Conservation (phyloP, 2,888 invertebrate species). For the Mongoloraphidia duomilia region DNA sequence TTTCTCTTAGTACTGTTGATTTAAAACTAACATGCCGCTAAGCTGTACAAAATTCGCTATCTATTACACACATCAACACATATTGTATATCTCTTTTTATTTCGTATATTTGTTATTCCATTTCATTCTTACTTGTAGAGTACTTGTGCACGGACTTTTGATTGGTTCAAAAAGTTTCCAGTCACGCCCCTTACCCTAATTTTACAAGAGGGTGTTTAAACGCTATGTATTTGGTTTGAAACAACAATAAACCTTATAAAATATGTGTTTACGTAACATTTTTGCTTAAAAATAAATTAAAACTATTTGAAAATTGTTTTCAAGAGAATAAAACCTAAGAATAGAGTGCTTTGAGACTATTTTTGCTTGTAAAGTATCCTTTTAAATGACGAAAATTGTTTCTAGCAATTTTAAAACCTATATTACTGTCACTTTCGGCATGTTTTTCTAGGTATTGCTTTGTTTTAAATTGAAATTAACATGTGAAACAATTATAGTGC, state of each 20-base stretch:
- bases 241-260: neutral
- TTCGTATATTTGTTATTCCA: neutral
- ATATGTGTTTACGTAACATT: too few relatives aligned
- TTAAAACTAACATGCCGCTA: slow-evolving; percentile 4
- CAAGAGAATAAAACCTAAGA: too few relatives aligned
- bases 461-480: too few relatives aligned
- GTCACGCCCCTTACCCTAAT: slow-evolving; percentile 23
- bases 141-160: slow-evolving; percentile 5
- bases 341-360: too few relatives aligned
- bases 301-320: too few relatives aligned
- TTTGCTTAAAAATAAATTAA: too few relatives aligned
- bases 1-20: slow-evolving; percentile 5
- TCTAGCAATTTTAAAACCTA: slow-evolving; percentile 10
- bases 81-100: neutral
- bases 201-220: slow-evolving; percentile 1
- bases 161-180: slow-evolving; percentile 24
- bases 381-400: slow-evolving; percentile 17
- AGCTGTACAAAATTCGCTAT: slow-evolving; percentile 5
- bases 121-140: neutral
- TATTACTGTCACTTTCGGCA: slow-evolving; percentile 4
- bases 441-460: slow-evolving; percentile 1
- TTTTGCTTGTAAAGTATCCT: slow-evolving; percentile 18
- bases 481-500: too few relatives aligned
- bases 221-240: neutral
- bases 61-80: slow-evolving; percentile 1